Conservation (phyloP, 2,113 vertebrate species). For the Pelusios castaneus region DNA sequence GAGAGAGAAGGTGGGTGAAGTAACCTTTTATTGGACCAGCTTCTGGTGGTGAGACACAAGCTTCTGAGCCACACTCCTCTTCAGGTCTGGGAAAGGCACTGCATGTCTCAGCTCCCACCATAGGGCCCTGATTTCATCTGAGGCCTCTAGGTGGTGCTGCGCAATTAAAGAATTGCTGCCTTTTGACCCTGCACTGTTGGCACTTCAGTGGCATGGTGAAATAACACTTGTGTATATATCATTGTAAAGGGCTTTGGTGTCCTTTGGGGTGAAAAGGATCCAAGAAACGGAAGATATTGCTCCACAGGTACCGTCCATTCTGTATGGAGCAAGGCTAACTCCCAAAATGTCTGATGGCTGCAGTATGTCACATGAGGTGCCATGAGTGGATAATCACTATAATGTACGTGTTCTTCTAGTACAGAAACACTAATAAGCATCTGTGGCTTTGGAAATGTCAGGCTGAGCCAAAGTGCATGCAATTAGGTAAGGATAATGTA, state of each 20-base stretch:
- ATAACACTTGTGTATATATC: not conserved
- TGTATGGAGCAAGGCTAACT: slow-evolving; percentile 46
- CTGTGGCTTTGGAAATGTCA: slow-evolving; percentile 43
- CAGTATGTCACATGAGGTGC: not conserved
- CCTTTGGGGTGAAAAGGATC: not conserved
- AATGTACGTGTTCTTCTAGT: slow-evolving; percentile 28
- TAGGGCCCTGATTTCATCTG: fast-evolving
- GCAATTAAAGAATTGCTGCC: slow-evolving; percentile 39
- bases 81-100: not conserved
- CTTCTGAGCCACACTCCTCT: not conserved
- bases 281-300: slow-evolving; percentile 46
- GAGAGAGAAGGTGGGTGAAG: not conserved
- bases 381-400: slow-evolving; percentile 39
- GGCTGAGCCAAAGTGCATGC: slow-evolving; percentile 39
- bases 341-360: slow-evolving; percentile 48
- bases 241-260: not conserved
- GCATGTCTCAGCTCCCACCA: not conserved
- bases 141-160: not conserved
- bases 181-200: not conserved
- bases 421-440: slow-evolving; percentile 54
- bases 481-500: slow-evolving; percentile 58
- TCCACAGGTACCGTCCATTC: slow-evolving; percentile 49
- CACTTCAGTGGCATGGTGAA: not conserved
- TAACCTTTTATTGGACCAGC: not conserved
- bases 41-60: not conserved